Evolutionary conservation across 1,140 invertebrate genomes (phyloP).

Genomic region (Odontomachus brunneus): DNA sequence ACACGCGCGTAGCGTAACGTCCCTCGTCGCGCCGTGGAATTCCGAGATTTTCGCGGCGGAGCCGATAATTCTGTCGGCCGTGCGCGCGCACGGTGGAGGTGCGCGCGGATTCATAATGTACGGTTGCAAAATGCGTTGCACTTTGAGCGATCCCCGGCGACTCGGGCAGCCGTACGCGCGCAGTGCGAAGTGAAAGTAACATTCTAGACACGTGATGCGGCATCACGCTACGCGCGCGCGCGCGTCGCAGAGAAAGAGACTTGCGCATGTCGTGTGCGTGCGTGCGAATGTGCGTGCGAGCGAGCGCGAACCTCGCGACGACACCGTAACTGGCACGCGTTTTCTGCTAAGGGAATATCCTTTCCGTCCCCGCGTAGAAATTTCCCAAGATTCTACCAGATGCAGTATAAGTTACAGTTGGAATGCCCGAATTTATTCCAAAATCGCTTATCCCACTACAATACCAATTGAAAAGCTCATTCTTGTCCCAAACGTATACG

Average conservation of each 20-base stretch:
- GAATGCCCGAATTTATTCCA: too few relatives aligned
- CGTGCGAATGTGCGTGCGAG: neutral
- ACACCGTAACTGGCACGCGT: slow-evolving; percentile 37
- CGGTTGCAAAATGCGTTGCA: slow-evolving; percentile 64
- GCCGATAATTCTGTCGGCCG: slow-evolving; percentile 28
- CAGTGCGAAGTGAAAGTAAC: slow-evolving; percentile 75
- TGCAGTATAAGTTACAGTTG: too few relatives aligned
- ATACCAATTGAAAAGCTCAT: too few relatives aligned
- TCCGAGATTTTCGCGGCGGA: slow-evolving; percentile 18
- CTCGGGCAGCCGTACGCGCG: slow-evolving; percentile 40
- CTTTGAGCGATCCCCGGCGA: slow-evolving; percentile 45
- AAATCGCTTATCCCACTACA: too few relatives aligned
- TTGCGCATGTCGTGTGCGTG: neutral
- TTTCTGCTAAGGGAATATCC: slow-evolving; percentile 7
- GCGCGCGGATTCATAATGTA: slow-evolving; percentile 61
- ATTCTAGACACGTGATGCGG: slow-evolving; percentile 76
- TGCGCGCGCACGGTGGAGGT: neutral
- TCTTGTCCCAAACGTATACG: too few relatives aligned
- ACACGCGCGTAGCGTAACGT: neutral
- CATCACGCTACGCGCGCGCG: slow-evolving; percentile 42
- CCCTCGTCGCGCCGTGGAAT: slow-evolving; percentile 11
- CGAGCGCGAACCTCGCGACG: neutral
- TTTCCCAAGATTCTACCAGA: too few relatives aligned
- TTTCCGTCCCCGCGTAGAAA: neutral
- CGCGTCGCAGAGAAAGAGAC: neutral